A percentile compares a stretch with the other conserved stretches of the same genome.
These are phyloP conservation scores for Drosophila varians DNA, from an alignment of 1,140 invertebrate species.

Conservation along the genomic window DNA sequence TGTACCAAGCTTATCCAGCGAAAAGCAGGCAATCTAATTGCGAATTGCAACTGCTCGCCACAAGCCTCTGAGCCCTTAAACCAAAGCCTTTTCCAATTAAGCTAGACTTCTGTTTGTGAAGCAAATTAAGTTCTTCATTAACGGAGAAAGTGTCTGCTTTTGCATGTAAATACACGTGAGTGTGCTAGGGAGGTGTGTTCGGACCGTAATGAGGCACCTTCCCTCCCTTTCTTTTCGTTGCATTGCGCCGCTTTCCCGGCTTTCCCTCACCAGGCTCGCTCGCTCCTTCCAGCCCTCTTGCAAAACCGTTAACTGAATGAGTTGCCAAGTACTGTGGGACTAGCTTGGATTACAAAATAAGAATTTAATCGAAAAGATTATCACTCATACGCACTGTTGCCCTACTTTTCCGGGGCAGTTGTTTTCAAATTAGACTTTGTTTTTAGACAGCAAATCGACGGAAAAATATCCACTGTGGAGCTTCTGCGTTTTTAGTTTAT, in stretches of 20 bases:
- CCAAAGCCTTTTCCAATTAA: slow-evolving; percentile 19
- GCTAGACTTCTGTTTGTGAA: slow-evolving; percentile 15
- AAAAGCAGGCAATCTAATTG: not conserved
- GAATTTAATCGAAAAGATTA: not conserved
- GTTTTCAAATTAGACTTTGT: no score
- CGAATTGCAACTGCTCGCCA: not conserved
- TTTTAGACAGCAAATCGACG: no score
- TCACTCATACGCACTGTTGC: not conserved
- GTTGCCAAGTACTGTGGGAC: no score
- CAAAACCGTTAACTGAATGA: not conserved
- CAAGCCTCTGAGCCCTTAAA: slow-evolving; percentile 8
- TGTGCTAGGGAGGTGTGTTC: not conserved
- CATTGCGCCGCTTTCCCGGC: not conserved
- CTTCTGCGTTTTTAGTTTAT: not conserved
- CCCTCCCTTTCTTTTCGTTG: not conserved
- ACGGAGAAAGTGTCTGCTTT: slow-evolving; percentile 2
- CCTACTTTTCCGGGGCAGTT: no score
- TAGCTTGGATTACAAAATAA: not conserved
- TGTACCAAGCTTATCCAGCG: no score
- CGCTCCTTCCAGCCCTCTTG: not conserved
- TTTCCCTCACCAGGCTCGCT: not conserved
- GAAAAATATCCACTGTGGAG: no score
- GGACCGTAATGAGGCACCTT: not conserved
- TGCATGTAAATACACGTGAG: slow-evolving; percentile 20
- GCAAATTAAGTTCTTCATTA: slow-evolving; percentile 32